Evolutionary conservation across 2,888 invertebrate species (phyloP).

Genomic region (Ferdinandea cuprea): DNA sequence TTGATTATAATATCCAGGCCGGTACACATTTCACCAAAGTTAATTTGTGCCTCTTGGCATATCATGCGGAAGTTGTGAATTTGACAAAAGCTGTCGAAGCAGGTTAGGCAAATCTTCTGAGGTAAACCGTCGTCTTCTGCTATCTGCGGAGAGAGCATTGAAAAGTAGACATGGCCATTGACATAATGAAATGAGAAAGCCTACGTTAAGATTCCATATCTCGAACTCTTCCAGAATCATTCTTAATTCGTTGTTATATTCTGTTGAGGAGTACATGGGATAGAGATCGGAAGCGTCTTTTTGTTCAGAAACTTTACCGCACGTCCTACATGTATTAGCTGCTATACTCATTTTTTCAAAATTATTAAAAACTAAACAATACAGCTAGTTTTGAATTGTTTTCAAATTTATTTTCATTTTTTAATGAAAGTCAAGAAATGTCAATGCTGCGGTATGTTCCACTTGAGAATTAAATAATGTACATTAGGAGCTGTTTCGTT

Average conservation of each 20-base stretch:
- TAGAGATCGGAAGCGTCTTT: slow-evolving; percentile 50
- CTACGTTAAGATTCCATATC: slow-evolving; percentile 65
- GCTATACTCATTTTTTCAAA: slow-evolving; percentile 23
- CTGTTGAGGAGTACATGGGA: slow-evolving; percentile 50
- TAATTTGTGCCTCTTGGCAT: slow-evolving; percentile 59
- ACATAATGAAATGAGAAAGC: neutral
- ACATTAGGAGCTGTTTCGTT: no score
- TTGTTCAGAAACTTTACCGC: slow-evolving; percentile 55
- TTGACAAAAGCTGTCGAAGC: slow-evolving; percentile 68
- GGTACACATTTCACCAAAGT: slow-evolving; percentile 53
- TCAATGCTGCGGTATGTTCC: no score
- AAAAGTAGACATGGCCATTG: neutral
- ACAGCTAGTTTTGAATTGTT: no score
- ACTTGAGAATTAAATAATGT: no score
- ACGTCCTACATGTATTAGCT: slow-evolving; percentile 55
- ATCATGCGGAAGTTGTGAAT: slow-evolving; percentile 63
- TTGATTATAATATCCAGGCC: slow-evolving; percentile 61
- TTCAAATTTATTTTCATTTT: no score
- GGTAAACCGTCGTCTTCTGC: slow-evolving; percentile 58
- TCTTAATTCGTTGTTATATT: slow-evolving; percentile 46
- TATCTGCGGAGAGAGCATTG: slow-evolving; percentile 21
- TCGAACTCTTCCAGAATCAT: slow-evolving; percentile 59
- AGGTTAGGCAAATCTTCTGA: slow-evolving; percentile 63
- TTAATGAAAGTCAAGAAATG: no score
- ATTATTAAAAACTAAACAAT: neutral